A percentile compares a stretch with the other conserved stretches of the same genome.
These are phyloP conservation scores for Nudaria mundana DNA, from an alignment of 2,888 invertebrate genomes.

Conservation along the genomic window DNA sequence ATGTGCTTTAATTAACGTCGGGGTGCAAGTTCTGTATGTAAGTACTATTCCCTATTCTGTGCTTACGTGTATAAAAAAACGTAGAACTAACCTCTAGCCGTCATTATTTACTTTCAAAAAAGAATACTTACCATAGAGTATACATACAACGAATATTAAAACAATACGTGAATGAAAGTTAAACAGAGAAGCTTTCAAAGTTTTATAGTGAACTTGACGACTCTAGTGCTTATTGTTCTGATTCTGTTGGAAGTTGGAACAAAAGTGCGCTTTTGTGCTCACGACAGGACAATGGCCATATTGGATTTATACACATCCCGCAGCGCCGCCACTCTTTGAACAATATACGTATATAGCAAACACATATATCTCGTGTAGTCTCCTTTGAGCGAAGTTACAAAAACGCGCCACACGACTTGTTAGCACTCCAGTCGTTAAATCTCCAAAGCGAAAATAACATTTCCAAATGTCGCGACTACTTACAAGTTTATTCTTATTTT, in stretches of 20 bases:
- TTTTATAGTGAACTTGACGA: too few species aligned
- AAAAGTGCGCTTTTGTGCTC: slow-evolving; percentile 53
- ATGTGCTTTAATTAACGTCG: too few species aligned
- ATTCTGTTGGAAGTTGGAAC: slow-evolving; percentile 36
- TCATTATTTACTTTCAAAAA: too few species aligned
- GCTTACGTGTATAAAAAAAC: too few species aligned
- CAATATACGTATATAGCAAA: slow-evolving; percentile 25
- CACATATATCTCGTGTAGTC: slow-evolving; percentile 22
- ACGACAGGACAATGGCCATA: slow-evolving; percentile 66
- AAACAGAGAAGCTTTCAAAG: too few species aligned
- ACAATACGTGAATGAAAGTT: too few species aligned
- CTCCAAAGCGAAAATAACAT: slow-evolving; percentile 13
- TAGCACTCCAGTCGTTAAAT: slow-evolving; percentile 26
- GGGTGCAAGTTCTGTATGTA: too few species aligned
- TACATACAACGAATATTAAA: too few species aligned
- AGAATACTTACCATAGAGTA: too few species aligned
- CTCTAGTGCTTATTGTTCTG: slow-evolving; percentile 43
- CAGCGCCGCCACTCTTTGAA: slow-evolving; percentile 48
- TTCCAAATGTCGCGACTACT: slow-evolving; percentile 18
- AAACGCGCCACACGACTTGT: slow-evolving; percentile 25
- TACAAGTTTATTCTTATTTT: too few species aligned
- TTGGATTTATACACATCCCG: slow-evolving; percentile 63
- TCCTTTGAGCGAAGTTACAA: slow-evolving; percentile 17
- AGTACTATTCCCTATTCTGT: too few species aligned
- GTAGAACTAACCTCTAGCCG: too few species aligned